Conservation (phyloP, 2,888 invertebrate species). For the Heliconius aoede region DNA sequence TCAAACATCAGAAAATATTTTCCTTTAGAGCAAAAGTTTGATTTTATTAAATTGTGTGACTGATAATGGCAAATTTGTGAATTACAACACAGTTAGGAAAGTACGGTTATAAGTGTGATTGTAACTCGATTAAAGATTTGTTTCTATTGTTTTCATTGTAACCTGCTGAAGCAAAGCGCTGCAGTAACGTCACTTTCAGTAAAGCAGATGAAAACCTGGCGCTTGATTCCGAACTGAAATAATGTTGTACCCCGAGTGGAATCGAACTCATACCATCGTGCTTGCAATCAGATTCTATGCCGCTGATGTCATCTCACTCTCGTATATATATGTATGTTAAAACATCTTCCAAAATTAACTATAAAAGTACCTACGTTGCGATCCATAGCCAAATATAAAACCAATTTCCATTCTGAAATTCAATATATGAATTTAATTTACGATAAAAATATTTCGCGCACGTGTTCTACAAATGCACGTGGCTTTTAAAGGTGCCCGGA, state of each 20-base stretch:
- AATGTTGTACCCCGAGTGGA: neutral
- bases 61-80: too few species aligned
- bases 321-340: neutral
- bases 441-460: conserved; percentile 41
- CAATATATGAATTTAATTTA: conserved; percentile 36
- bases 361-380: neutral
- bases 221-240: too few species aligned
- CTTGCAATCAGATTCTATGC: neutral
- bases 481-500: conserved; percentile 53
- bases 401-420: conserved; percentile 4
- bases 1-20: neutral
- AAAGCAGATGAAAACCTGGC: too few species aligned
- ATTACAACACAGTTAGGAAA: too few species aligned
- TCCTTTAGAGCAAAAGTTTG: neutral
- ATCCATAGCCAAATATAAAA: neutral
- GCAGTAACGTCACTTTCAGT: too few species aligned
- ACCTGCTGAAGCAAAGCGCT: too few species aligned
- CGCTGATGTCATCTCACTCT: too few species aligned
- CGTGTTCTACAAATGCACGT: conserved; percentile 55
- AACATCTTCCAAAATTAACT: neutral
- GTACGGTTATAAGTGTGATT: too few species aligned
- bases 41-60: neutral
- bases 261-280: neutral
- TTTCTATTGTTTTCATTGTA: too few species aligned
- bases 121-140: too few species aligned